phyloP scores from a whole-genome alignment of 2,113 vertebrate species.

The Corydoras maculifer region DNA sequence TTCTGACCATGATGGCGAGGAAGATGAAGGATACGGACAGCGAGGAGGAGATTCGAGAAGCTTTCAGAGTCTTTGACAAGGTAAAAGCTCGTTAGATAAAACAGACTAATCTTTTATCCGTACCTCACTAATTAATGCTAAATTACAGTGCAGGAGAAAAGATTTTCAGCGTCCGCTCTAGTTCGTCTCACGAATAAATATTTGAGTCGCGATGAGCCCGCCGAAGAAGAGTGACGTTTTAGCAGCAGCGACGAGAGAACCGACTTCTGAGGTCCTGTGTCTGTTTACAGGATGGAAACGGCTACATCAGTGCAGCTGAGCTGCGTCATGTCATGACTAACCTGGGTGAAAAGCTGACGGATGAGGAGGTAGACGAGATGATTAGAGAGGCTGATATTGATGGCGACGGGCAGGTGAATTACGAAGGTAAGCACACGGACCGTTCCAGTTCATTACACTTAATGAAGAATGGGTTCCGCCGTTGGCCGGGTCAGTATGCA shows the following conservation, averaged over 20 bases:
- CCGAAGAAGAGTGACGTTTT: no score
- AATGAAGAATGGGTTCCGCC: neutral
- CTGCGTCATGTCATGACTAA: conserved; percentile 88
- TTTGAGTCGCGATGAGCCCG: no score
- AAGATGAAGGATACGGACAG: conserved; percentile 93
- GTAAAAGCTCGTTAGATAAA: conserved; percentile 45
- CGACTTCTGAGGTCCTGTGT: neutral
- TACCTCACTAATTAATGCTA: no score
- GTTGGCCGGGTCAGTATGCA: neutral
- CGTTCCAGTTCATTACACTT: neutral
- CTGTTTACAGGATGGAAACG: conserved; percentile 74
- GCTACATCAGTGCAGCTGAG: conserved; percentile 84
- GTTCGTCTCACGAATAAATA: no score
- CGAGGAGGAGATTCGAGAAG: conserved; percentile 87
- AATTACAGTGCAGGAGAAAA: no score
- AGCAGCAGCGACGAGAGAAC: no score
- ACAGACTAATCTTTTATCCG: no score
- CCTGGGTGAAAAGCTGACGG: conserved; percentile 83
- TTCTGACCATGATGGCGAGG: conserved; percentile 87
- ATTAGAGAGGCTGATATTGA: conserved; percentile 87
- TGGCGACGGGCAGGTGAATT: conserved; percentile 85
- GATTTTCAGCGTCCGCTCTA: no score
- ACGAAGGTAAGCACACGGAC: conserved; percentile 70
- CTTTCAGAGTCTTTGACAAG: conserved; percentile 86
- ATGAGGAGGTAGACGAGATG: conserved; percentile 89